These are phyloP conservation scores for Actinostola sp. DNA, from an alignment of 92 coral and sea anemone genomes.

Conservation along the genomic window DNA sequence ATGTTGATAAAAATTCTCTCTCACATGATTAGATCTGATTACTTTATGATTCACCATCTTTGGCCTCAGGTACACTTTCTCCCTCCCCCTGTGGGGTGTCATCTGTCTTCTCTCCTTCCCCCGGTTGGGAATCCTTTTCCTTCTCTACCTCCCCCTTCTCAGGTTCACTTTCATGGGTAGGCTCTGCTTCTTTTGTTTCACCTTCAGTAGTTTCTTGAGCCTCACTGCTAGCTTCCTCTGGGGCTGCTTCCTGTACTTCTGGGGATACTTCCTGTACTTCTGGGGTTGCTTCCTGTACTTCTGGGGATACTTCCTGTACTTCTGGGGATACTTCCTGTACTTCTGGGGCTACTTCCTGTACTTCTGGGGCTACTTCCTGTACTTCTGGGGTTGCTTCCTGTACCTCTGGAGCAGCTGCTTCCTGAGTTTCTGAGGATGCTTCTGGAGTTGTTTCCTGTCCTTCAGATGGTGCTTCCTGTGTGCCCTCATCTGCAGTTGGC, in stretches of 20 bases:
- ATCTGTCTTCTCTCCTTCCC: constrained; percentile 41
- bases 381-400: constrained; percentile 5
- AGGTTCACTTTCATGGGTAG: constrained; percentile 30
- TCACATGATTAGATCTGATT: not conserved
- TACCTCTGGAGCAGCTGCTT: not conserved
- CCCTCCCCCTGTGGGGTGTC: constrained; percentile 12
- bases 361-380: not conserved
- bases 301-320: not conserved
- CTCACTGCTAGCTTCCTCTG: not conserved
- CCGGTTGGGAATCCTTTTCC: constrained; percentile 25
- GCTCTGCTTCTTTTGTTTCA: not conserved
- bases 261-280: not conserved
- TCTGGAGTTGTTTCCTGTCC: constrained; percentile 7
- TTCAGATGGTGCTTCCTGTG: constrained; percentile 20
- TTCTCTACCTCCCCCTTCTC: constrained; percentile 22
- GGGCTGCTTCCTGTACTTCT: not conserved
- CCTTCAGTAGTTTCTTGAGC: constrained; percentile 1
- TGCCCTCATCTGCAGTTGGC: constrained; percentile 9
- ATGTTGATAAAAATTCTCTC: constrained; percentile 4
- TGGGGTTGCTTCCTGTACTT: constrained; percentile 13
- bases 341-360: not conserved
- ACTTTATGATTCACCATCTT: constrained; percentile 8
- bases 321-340: not conserved
- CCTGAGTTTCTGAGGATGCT: constrained; percentile 3
- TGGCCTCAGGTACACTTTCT: not conserved